Percentiles rank a stretch among this genome's conserved stretches.
Evolutionary conservation across 2,113 vertebrate genomes (phyloP).

Genomic region (Alligator sinensis): DNA sequence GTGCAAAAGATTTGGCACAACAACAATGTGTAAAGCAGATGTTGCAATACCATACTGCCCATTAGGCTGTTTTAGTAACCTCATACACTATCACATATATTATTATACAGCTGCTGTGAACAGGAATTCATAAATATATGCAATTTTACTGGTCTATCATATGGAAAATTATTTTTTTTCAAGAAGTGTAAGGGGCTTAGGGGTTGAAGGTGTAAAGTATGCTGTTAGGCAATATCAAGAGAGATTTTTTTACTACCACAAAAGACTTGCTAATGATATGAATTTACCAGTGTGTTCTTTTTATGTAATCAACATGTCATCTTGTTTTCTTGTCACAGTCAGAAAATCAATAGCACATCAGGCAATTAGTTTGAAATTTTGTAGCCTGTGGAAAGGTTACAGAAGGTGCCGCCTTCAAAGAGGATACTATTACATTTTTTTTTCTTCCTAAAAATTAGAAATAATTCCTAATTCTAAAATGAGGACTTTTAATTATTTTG

Average conservation of each 20-base stretch:
- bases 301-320: background rate
- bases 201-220: background rate
- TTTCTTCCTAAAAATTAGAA: background rate
- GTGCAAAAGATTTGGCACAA: background rate
- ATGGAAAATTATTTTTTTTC: background rate
- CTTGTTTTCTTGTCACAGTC: background rate
- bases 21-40: background rate
- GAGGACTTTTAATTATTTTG: background rate
- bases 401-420: background rate
- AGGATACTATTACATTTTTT: background rate
- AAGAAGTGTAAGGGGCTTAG: background rate
- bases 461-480: background rate
- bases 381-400: background rate
- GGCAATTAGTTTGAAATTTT: background rate
- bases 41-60: rapidly evolving
- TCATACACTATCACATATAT: background rate
- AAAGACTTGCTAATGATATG: background rate
- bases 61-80: background rate
- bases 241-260: background rate
- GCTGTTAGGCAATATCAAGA: rapidly evolving
- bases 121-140: background rate
- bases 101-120: background rate
- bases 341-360: background rate
- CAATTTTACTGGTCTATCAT: background rate
- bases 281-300: background rate